Evolutionary conservation across 2,888 invertebrate genomes (phyloP).

Genomic region (Hypomecis punctinalis): DNA sequence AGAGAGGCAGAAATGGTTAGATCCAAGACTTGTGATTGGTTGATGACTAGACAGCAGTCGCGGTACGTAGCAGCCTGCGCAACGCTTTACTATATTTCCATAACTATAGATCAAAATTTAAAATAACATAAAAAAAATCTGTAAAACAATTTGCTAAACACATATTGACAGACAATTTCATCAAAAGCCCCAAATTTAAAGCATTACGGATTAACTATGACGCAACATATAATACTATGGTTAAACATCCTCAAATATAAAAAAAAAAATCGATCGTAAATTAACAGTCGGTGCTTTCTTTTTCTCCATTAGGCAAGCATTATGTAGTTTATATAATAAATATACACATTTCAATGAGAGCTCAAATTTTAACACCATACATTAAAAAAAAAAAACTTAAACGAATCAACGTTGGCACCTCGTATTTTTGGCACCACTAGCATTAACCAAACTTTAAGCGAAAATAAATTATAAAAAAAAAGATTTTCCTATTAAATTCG

Average conservation of each 20-base stretch:
- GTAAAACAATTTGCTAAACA: no score
- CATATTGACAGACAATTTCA: no score
- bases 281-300: constrained; percentile 23
- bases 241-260: constrained; percentile 6
- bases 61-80: no score
- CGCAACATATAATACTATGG: constrained; percentile 35
- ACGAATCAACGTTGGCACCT: constrained; percentile 70
- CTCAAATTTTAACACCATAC: constrained; percentile 27
- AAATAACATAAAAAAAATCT: not conserved
- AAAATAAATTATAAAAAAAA: constrained; percentile 43
- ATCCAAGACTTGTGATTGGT: no score
- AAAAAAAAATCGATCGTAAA: constrained; percentile 19
- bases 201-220: constrained; percentile 9
- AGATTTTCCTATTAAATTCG: constrained; percentile 48
- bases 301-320: constrained; percentile 17
- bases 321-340: not conserved
- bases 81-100: no score
- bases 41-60: no score
- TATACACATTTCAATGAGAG: constrained; percentile 20
- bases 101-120: not conserved
- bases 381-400: constrained; percentile 30
- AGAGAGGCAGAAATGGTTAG: no score
- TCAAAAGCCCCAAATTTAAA: not conserved
- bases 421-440: constrained; percentile 77
- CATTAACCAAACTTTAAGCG: constrained; percentile 56